phyloP scores from a whole-genome alignment of 2,888 invertebrate species.

The Drosophila hamatofila region DNA sequence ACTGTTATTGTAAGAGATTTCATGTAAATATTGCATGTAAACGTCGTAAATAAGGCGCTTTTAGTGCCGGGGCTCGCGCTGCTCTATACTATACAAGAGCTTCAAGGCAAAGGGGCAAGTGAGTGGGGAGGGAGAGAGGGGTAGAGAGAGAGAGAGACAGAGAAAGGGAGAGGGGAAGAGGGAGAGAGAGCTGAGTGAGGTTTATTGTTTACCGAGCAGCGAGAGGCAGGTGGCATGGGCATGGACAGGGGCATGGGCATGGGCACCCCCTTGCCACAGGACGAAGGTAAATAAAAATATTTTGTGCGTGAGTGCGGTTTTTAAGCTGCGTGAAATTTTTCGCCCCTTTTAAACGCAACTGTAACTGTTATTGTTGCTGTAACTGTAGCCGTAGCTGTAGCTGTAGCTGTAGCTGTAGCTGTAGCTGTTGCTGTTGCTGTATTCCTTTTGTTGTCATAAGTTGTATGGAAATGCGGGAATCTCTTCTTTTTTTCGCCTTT shows the following conservation, averaged over 20 bases:
- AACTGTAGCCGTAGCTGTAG: conserved; percentile 26
- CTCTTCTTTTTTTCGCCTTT: conserved; percentile 40
- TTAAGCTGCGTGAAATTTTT: conserved; percentile 78
- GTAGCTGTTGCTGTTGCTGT: conserved; percentile 30
- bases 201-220: conserved; percentile 72
- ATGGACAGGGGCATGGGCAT: not conserved
- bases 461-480: conserved; percentile 71
- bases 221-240: conserved; percentile 6
- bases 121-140: no score
- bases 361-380: conserved; percentile 36
- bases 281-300: conserved; percentile 77
- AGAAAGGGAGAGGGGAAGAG: not conserved
- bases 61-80: conserved; percentile 45
- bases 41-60: conserved; percentile 78
- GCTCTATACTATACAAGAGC: conserved; percentile 25
- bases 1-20: conserved; percentile 80
- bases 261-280: not conserved
- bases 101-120: conserved; percentile 5
- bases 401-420: conserved; percentile 30
- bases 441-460: conserved; percentile 31
- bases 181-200: conserved; percentile 22
- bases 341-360: conserved; percentile 51
- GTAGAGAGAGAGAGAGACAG: no score
- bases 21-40: conserved; percentile 80
- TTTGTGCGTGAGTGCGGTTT: conserved; percentile 81